Evolutionary conservation across 1,140 invertebrate genomes (phyloP).

Genomic region (Caenorhabditis latens): DNA sequence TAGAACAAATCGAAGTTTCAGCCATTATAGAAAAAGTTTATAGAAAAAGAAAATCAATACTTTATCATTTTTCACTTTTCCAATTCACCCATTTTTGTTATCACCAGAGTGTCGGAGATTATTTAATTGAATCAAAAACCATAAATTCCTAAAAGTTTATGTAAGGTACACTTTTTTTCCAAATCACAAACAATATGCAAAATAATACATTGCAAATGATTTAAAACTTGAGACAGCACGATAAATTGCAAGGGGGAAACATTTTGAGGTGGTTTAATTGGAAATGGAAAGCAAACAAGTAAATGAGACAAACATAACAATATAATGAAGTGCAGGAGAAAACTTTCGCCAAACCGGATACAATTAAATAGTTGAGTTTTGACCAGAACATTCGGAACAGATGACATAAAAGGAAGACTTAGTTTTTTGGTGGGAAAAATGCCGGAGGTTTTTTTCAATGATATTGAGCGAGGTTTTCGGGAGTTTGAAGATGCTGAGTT

Average conservation of each 20-base stretch:
- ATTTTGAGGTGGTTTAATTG: background rate
- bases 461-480: background rate
- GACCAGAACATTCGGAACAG: background rate
- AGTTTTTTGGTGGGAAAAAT: background rate
- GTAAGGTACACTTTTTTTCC: constrained; percentile 39
- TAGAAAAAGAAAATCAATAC: background rate
- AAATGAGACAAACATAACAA: constrained; percentile 20
- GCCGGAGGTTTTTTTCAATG: constrained; percentile 8
- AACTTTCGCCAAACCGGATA: constrained; percentile 6
- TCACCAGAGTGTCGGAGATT: background rate
- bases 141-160: constrained; percentile 26
- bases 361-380: background rate
- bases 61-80: background rate
- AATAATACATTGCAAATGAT: background rate
- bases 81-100: background rate
- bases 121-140: constrained; percentile 42
- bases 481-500: background rate
- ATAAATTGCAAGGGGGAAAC: background rate
- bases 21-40: background rate
- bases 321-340: background rate
- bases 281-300: constrained; percentile 32
- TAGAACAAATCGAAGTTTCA: constrained; percentile 46
- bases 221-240: too few relatives aligned
- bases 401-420: background rate
- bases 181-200: constrained; percentile 20